Evolutionary conservation across 2,797 vertebrate species (phyloP).

Genomic region (Lacerta bilineata): DNA sequence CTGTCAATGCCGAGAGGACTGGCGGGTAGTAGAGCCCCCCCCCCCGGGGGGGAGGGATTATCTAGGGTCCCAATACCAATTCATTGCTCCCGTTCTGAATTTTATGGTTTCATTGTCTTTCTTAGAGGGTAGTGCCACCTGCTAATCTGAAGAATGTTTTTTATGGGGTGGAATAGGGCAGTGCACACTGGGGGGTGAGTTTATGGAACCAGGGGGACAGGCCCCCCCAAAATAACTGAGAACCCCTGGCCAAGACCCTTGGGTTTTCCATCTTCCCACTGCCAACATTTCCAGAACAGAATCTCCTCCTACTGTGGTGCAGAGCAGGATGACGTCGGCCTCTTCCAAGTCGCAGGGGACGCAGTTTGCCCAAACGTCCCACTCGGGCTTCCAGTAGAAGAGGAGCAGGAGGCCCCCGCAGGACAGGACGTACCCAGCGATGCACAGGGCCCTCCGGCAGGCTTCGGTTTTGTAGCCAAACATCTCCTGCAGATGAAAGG

Average conservation of each 20-base stretch:
- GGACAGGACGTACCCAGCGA: conserved; percentile 72
- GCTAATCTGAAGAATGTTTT: no score
- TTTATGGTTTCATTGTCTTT: no score
- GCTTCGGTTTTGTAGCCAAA: conserved; percentile 74
- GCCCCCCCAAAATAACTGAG: no score
- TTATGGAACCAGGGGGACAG: no score
- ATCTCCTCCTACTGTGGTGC: conserved; percentile 74
- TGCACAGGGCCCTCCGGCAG: conserved; percentile 67
- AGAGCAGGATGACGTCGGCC: conserved; percentile 73
- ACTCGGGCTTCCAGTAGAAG: conserved; percentile 78
- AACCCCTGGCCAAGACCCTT: neutral
- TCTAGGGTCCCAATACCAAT: no score
- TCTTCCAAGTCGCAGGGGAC: conserved; percentile 73
- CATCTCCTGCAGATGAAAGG: conserved; percentile 70
- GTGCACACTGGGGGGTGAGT: no score
- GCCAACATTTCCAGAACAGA: conserved; percentile 27
- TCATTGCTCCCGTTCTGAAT: no score
- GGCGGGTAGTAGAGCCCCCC: no score
- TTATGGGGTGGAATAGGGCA: no score
- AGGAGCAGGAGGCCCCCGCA: conserved; percentile 73
- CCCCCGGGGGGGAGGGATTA: no score
- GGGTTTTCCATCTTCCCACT: neutral
- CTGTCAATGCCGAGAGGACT: no score
- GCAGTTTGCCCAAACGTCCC: conserved; percentile 75
- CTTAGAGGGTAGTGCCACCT: no score